These are phyloP conservation scores for Bufo bufo DNA, from an alignment of 2,113 vertebrate genomes.

Conservation along the genomic window DNA sequence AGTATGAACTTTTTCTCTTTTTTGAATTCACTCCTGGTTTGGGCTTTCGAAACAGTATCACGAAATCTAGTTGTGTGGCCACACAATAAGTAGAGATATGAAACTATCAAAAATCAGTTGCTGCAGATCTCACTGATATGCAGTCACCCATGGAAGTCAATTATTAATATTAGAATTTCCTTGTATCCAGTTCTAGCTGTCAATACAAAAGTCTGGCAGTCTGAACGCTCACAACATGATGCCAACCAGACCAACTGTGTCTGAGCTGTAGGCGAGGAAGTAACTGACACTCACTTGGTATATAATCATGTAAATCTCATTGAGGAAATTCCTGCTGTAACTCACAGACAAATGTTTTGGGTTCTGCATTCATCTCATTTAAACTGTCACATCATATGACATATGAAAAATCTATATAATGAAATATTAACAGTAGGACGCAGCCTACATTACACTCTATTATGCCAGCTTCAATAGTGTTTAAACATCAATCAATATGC, in stretches of 20 bases:
- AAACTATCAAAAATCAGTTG: neutral
- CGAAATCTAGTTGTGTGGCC: too few relatives aligned
- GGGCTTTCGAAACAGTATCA: too few relatives aligned
- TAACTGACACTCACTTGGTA: slow-evolving; percentile 19
- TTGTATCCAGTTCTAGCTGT: slow-evolving; percentile 7
- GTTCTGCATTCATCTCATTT: slow-evolving; percentile 46
- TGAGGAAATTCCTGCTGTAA: slow-evolving; percentile 34
- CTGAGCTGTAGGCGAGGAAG: slow-evolving; percentile 1
- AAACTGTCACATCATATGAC: slow-evolving; percentile 56
- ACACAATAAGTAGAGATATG: neutral
- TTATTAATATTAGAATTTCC: neutral
- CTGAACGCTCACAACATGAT: slow-evolving; percentile 6
- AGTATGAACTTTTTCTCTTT: too few relatives aligned
- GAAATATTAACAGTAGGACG: slow-evolving; percentile 58
- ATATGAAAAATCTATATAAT: slow-evolving; percentile 57
- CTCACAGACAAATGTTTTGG: slow-evolving; percentile 47
- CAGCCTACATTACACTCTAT: slow-evolving; percentile 58
- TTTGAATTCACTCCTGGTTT: too few relatives aligned
- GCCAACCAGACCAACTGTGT: slow-evolving; percentile 9
- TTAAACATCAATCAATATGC: slow-evolving; percentile 60
- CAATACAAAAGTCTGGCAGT: slow-evolving; percentile 1
- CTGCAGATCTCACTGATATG: neutral
- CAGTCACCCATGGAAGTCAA: neutral
- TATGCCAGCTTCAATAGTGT: slow-evolving; percentile 57
- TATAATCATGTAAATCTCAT: slow-evolving; percentile 23